Evolutionary conservation across 2,113 vertebrate genomes (phyloP).

Genomic region (Oncorhynchus masou): DNA sequence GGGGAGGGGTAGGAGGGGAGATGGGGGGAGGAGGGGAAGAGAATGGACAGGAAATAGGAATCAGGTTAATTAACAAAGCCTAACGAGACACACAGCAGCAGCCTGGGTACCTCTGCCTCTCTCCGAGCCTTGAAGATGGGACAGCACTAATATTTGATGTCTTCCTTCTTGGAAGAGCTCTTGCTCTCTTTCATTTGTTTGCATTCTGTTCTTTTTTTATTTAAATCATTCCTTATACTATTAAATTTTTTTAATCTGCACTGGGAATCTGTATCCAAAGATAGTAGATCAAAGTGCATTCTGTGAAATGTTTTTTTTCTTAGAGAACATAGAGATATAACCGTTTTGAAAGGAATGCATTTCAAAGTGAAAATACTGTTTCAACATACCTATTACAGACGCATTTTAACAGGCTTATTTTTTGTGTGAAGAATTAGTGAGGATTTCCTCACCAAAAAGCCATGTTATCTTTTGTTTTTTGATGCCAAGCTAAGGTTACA

Average conservation of each 20-base stretch:
- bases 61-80: slow-evolving; percentile 84
- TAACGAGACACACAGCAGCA: slow-evolving; percentile 55
- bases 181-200: slow-evolving; percentile 20
- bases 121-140: slow-evolving; percentile 12
- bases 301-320: too few species aligned
- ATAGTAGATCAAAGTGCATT: too few species aligned
- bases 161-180: slow-evolving; percentile 23
- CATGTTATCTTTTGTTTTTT: too few species aligned
- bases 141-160: slow-evolving; percentile 53
- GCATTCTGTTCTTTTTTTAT: slow-evolving; percentile 42
- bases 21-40: slow-evolving; percentile 50
- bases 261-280: background rate
- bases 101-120: slow-evolving; percentile 25
- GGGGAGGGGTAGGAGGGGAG: slow-evolving; percentile 72
- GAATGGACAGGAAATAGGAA: slow-evolving; percentile 83
- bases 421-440: too few species aligned
- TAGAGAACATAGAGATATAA: too few species aligned
- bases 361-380: too few species aligned
- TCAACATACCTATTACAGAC: too few species aligned
- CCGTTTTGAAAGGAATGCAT: too few species aligned
- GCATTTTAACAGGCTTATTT: too few species aligned
- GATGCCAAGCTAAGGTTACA: too few species aligned
- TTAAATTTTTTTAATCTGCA: background rate
- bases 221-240: background rate
- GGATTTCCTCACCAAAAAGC: too few species aligned